phyloP scores from a whole-genome alignment of 2,888 invertebrate species.

The Uropetala carovei region DNA sequence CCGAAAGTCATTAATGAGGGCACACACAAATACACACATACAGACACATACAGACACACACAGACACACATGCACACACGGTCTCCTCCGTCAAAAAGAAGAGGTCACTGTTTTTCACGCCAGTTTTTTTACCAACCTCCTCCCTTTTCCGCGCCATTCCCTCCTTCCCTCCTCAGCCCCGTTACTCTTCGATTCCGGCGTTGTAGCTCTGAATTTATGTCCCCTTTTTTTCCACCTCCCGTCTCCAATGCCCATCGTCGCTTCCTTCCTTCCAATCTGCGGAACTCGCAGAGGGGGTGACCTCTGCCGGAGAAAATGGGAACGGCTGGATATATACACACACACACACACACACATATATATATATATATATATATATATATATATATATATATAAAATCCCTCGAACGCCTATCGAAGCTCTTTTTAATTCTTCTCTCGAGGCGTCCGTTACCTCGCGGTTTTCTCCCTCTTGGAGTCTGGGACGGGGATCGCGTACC shows the following conservation, averaged over 20 bases:
- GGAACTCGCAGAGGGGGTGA: neutral
- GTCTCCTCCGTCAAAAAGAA: neutral
- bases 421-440: neutral
- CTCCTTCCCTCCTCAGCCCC: neutral
- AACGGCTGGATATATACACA: neutral
- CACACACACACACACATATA: too few relatives aligned
- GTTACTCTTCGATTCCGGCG: neutral
- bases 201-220: slow-evolving; percentile 3
- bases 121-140: neutral
- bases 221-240: neutral
- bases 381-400: neutral
- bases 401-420: neutral
- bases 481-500: neutral
- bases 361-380: too few relatives aligned
- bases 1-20: neutral
- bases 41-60: neutral
- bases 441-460: neutral
- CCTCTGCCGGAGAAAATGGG: slow-evolving; percentile 41
- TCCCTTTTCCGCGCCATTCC: neutral
- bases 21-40: neutral
- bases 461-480: too few relatives aligned
- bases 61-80: neutral
- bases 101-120: neutral
- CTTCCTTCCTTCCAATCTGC: neutral
- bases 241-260: neutral